A percentile compares a stretch with the other conserved stretches of the same genome.
These are phyloP conservation scores for Zele albiditarsus DNA, from an alignment of 2,888 invertebrate genomes.

Conservation along the genomic window DNA sequence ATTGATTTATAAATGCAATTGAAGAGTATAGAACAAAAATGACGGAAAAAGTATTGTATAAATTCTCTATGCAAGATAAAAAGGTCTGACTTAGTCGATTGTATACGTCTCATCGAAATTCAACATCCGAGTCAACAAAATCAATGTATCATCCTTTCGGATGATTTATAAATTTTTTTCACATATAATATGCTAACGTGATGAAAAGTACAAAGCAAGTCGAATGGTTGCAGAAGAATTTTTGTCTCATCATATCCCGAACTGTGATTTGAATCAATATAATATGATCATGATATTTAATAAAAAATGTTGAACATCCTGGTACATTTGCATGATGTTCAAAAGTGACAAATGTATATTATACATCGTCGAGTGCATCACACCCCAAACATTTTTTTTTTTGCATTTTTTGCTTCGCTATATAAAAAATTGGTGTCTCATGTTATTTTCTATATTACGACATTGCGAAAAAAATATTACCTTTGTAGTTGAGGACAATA, in stretches of 20 bases:
- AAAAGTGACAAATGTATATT: neutral
- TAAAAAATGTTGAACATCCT: neutral
- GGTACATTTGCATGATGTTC: neutral
- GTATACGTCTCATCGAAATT: no score
- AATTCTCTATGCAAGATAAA: no score
- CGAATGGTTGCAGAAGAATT: neutral
- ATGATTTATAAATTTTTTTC: no score
- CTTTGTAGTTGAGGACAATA: conserved; percentile 44
- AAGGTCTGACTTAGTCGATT: no score
- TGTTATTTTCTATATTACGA: neutral
- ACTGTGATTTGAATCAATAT: neutral
- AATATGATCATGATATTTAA: no score
- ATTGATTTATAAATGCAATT: no score
- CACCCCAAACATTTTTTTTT: neutral
- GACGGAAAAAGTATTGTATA: no score
- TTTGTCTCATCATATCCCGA: neutral
- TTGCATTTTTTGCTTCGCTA: neutral
- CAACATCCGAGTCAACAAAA: no score
- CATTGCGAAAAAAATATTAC: neutral
- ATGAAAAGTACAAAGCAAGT: no score
- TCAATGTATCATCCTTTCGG: no score
- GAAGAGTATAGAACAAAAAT: no score
- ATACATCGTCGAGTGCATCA: neutral
- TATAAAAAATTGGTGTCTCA: conserved; percentile 2
- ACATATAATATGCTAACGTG: no score